Base-by-base conservation (phyloP, 2,888 invertebrate species). In the Melanostoma scalare region DNA sequence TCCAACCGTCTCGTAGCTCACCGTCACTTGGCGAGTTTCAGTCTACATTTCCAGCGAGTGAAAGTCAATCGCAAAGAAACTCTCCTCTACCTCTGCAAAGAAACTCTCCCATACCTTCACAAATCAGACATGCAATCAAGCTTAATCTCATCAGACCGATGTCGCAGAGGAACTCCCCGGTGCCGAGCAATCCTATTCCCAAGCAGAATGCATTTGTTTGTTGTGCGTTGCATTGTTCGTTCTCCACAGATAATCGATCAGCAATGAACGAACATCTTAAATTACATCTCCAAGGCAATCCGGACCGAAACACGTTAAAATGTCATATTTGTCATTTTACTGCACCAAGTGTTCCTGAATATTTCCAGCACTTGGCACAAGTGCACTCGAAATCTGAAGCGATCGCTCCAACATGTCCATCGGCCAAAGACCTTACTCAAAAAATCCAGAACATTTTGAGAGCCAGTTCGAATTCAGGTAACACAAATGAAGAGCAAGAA, bases 241-340 rank as follows among this genome's bases (percentile, higher is more conserved):
- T 73, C 46, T 30, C 40, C 0, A 52, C 79, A 9, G 55, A 38
- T n/a, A 5, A 61, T 4, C 74, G 67, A 6, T 46, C 86, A 2
- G 86, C 86, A 4, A 89, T 90, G 79, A 86, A 87, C n/a, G 87
- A 89, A 72, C 90, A 90, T 84, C 85, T 90, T 71, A 85, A 85
- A 20, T 87, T 88, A 53, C 90, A 90, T 60, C 85, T 87, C 61
- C 75, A 86, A 30, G 44, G 50, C 4, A 71, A 79, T 8, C 85
- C 85, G 0, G 84, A 86, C 38, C 86, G 82, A 2, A 88, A 87
- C 1, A 88, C 89, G 69, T 77, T 90, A 0, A 86, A 76, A 9
- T 90, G 90, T 46, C 87, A 88, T 9, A 85, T 88, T 20, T 90
- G 90, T 10, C 0, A 60, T 0, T 86, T 88, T 56, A 8, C 72